phyloP scores from a whole-genome alignment of 2,888 invertebrate genomes.

The Epicampocera succincta region DNA sequence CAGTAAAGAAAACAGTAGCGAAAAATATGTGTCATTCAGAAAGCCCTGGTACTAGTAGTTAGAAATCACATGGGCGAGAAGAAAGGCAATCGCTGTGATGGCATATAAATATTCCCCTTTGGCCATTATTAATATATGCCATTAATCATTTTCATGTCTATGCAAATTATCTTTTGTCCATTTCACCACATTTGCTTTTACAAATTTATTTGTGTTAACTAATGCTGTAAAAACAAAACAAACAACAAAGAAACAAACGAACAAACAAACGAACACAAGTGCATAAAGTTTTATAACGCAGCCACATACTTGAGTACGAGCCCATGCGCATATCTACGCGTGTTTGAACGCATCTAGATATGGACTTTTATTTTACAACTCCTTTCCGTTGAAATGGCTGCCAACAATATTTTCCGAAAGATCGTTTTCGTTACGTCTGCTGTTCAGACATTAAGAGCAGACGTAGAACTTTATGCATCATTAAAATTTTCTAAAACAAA shows the following conservation, averaged over 20 bases:
- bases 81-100: background rate
- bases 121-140: conserved; percentile 55
- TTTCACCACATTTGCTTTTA: conserved; percentile 56
- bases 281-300: too few species aligned
- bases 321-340: too few species aligned
- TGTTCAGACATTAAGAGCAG: conserved; percentile 36
- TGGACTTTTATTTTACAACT: background rate
- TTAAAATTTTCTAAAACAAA: conserved; percentile 45
- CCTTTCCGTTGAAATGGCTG: background rate
- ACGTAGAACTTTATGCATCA: conserved; percentile 54
- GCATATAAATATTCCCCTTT: conserved; percentile 13
- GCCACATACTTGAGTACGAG: too few species aligned
- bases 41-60: too few species aligned
- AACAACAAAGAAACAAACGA: too few species aligned
- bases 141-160: conserved; percentile 70
- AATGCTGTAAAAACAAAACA: too few species aligned
- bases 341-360: background rate
- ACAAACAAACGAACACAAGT: too few species aligned
- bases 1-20: too few species aligned
- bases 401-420: conserved; percentile 11
- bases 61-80: too few species aligned
- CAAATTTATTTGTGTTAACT: conserved; percentile 23
- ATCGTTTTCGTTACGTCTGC: conserved; percentile 30
- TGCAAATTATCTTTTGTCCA: conserved; percentile 62
- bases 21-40: too few species aligned